Evolutionary conservation across 2,888 invertebrate genomes (phyloP), one percentile per base, ranked within the genome.

Genomic region (Timema podura): DNA sequence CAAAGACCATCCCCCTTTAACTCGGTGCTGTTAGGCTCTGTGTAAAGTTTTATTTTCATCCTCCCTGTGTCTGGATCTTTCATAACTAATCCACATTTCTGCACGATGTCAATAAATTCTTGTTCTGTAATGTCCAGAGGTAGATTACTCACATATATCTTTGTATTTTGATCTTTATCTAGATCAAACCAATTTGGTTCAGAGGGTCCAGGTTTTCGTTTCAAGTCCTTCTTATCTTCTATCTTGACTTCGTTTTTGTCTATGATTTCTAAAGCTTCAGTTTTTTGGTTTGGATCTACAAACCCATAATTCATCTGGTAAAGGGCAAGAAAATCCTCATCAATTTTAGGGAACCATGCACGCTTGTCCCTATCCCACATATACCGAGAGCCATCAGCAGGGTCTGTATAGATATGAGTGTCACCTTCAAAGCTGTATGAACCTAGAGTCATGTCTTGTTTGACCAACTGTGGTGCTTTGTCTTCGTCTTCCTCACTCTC

Each of bases 221-320:
- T 84, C 67, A 79, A 76, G 30, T 76, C 81, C 70, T 75, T 67
- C 13, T 64, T 73, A 72, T 76, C 76, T 72, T 80, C 79, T 74
- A 81, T 82, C 65, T 77, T 75, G 70, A 80, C 79, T 54, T 77
- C 77, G 68, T 79, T 78, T 44, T 75, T 76, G 30, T 73, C 57
- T 67, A 75, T 72, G 48, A 82, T 72, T 68, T 79, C 71, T 70
- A 68, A 67, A 64, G 61, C 69, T 15, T 69, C 51, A 0, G 75
- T 73, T 45, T 74, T 75, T 61, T 77, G 78, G 72, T 75, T 72
- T 69, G 79, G 77, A 48, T 78, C 78, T 15, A 79, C 65, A 80
- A 94, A 93, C 6, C 95, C 95, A 82, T 98, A 98, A 78, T 87
- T 95, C 89, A 98, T 91, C 83, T 98, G 97, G 83, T 99, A 99